phyloP scores from a whole-genome alignment of 2,888 invertebrate species.

The Leptinotarsa juncta region DNA sequence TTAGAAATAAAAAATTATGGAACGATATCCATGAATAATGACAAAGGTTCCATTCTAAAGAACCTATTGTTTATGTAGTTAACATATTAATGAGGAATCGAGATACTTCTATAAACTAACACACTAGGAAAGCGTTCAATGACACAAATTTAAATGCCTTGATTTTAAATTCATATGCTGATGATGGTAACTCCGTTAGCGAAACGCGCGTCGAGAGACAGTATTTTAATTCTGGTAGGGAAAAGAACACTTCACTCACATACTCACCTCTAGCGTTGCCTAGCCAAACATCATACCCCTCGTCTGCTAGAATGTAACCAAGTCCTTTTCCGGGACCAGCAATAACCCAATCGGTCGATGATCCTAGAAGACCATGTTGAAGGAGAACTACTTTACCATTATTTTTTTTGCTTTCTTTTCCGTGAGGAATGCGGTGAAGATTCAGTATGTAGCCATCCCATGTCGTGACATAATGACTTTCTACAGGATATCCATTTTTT shows the following conservation, averaged over 20 bases:
- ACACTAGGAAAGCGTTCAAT: too few relatives aligned
- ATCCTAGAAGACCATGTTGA: conserved; percentile 68
- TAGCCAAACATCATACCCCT: conserved; percentile 58
- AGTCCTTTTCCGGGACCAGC: conserved; percentile 66
- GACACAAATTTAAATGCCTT: too few relatives aligned
- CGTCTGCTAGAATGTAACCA: conserved; percentile 52
- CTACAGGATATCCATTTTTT: conserved; percentile 62
- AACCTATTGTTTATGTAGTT: too few relatives aligned
- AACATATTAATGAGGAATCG: too few relatives aligned
- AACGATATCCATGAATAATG: too few relatives aligned
- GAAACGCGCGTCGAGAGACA: too few relatives aligned
- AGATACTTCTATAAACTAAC: too few relatives aligned
- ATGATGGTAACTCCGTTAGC: too few relatives aligned
- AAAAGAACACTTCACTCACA: not conserved
- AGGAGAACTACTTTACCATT: conserved; percentile 61
- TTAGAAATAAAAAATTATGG: too few relatives aligned
- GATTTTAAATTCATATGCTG: too few relatives aligned
- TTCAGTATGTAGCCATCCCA: conserved; percentile 69
- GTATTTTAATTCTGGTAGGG: too few relatives aligned
- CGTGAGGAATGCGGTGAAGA: conserved; percentile 65
- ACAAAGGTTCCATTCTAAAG: too few relatives aligned
- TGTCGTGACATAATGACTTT: conserved; percentile 63
- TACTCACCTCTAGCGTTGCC: conserved; percentile 52
- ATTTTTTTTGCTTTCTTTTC: conserved; percentile 47
- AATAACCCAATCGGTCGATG: conserved; percentile 69